Evolutionary conservation across 1,140 invertebrate species (phyloP), one percentile per base, ranked within the genome.

Genomic region (Melanaphis sacchari): DNA sequence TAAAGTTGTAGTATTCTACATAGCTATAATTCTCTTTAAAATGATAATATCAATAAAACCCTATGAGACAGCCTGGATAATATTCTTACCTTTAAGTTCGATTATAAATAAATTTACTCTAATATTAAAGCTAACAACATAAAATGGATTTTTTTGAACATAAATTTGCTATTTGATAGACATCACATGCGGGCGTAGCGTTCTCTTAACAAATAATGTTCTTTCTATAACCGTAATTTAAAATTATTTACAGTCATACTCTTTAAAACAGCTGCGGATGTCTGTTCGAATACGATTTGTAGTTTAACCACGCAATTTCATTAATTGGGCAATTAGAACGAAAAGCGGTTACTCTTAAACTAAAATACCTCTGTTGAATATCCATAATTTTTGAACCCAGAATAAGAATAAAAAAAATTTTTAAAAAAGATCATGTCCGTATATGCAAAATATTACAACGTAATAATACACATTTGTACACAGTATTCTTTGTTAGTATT

Each of bases 281-380:
- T 41, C 90, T 66, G 15, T 46, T 11, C 3, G 26, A 66, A 8
- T 36, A 81, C 40, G 21, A 46, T 52, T 91, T 76, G 26, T 91
- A 76, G 18, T 81, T 91, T 43, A 90, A 66, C 54, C 59, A 4
- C 59, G n/a, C 90, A 81, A 81, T 91, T 81, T 81, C 66, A 91
- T 91, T 91, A 81, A 91, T 81, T 81, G 66, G 66, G 24, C 66
- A 91, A 91, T 91, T 91, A 81, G 90, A 41, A 26, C 31, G 90
- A n/a, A 21, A 31, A 11, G 40, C 41, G 26, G 24, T n/a, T 15
- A 9, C 36, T 52, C 52, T 36, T 81, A 36, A 43, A 81, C 31
- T 36, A 41, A 81, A 91, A 46, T 91, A 81, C 90, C 41, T 81
- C 36, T 91, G 36, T 90, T 6, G 8, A 46, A 76, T 31, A 81